Base-by-base conservation (phyloP, 2,888 invertebrate genomes). In the Diarsia dahlii region DNA sequence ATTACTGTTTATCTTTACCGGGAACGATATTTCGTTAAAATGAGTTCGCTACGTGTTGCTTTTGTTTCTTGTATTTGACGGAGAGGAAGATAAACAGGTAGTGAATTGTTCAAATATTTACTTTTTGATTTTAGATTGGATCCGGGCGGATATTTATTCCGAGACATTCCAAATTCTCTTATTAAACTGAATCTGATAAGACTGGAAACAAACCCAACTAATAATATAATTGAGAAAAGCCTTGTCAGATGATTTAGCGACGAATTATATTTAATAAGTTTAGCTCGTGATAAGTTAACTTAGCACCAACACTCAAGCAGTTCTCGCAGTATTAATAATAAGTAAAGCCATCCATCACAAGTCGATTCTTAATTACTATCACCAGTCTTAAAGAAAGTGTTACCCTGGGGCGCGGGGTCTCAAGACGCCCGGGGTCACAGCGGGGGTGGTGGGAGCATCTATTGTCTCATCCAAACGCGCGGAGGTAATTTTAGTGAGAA, bases 401-500 rank as follows among this genome's bases (percentile, higher is more conserved):
- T 52, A 66, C 63, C 62, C 58, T 18, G 28, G 18, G 79, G 74
- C 54, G 28, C 28, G 28, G 28, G 28, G 28, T 28, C 48, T 18
- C 4, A 18, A 50, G 46, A 48, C 56, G 39, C 10, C 0, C 8
- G 34, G 28, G 75, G 68, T 23, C 39, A 23, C 48, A 23, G 54
- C 2, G 28, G 45, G 8, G 39, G 39, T 15, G 15, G 12, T 12
- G 54, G 46, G 46, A 50, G 62, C 20, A 46, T 23, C 39, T 69
- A 80, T 85, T 87, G 87, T 87, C 69, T 81, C 72, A 71, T 74
- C 73, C 73, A 74, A 88, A 84, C 80, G 80, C 78, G 80, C 76
- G 76, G 74, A 87, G 76, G 82, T 78, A 82, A 87, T 88, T 87
- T 84, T 56, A 76, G 75, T 69, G 67, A 76, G 88, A 85, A 85